Evolutionary conservation across 1,140 invertebrate species (phyloP).

Genomic region (Drosophila willistoni): DNA sequence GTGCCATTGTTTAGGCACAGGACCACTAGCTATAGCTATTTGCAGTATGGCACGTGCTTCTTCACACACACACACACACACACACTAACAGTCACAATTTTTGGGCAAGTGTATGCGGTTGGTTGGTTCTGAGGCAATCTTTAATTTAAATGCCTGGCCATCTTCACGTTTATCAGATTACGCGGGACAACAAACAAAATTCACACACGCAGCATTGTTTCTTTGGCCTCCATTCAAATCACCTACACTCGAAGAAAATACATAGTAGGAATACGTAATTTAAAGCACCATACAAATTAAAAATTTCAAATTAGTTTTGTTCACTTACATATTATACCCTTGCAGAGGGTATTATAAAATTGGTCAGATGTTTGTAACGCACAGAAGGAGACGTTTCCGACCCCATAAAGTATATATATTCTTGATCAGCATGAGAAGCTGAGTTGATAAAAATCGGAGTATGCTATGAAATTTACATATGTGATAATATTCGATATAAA

Average conservation of each 20-base stretch:
- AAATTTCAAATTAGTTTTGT: too few relatives aligned
- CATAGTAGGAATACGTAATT: neutral
- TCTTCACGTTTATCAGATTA: slow-evolving; percentile 79
- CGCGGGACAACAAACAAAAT: slow-evolving; percentile 56
- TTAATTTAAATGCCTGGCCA: slow-evolving; percentile 80
- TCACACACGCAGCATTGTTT: slow-evolving; percentile 20
- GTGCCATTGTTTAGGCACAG: slow-evolving; percentile 30
- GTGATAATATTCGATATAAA: too few relatives aligned
- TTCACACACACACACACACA: slow-evolving; percentile 9
- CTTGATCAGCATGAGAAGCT: too few relatives aligned
- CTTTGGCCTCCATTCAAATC: neutral
- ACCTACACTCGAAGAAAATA: neutral
- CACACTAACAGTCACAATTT: slow-evolving; percentile 19
- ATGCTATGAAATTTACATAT: too few relatives aligned
- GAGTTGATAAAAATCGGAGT: too few relatives aligned
- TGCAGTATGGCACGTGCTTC: slow-evolving; percentile 43
- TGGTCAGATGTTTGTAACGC: too few relatives aligned
- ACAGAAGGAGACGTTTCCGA: too few relatives aligned
- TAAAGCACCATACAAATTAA: too few relatives aligned
- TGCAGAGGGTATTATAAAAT: too few relatives aligned
- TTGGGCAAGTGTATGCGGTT: slow-evolving; percentile 61
- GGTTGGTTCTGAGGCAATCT: slow-evolving; percentile 60
- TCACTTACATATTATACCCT: too few relatives aligned
- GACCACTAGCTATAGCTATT: neutral
- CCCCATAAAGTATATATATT: too few relatives aligned